phyloP scores from a whole-genome alignment of 2,113 vertebrate species.

The Hyperoodon ampullatus region DNA sequence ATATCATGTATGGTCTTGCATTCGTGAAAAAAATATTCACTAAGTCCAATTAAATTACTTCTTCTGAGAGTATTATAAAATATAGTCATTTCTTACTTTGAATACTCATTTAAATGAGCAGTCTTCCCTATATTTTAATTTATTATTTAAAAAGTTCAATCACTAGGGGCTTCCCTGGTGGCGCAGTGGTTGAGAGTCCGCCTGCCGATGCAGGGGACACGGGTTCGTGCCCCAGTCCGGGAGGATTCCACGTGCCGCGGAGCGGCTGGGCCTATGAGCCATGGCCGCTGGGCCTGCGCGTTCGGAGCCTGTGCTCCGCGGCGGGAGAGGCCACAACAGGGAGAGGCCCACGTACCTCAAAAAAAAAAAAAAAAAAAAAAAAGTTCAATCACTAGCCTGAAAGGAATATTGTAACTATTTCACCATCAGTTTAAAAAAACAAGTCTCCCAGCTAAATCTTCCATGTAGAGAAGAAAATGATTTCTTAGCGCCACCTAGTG shows the following conservation, averaged over 20 bases:
- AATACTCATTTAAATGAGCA: background rate
- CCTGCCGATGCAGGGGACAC: too few species aligned
- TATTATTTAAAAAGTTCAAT: slow-evolving; percentile 27
- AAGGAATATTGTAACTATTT: slow-evolving; percentile 40
- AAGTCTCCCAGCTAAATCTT: background rate
- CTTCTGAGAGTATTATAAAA: background rate
- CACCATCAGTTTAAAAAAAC: background rate
- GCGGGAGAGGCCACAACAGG: too few species aligned
- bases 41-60: background rate
- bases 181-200: too few species aligned
- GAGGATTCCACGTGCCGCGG: too few species aligned
- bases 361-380: too few species aligned
- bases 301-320: too few species aligned
- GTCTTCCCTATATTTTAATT: background rate
- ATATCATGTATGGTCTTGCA: background rate
- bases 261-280: too few species aligned
- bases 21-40: background rate
- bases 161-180: too few species aligned
- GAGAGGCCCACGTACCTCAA: too few species aligned
- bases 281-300: too few species aligned
- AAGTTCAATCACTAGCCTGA: slow-evolving; percentile 29
- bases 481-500: slow-evolving; percentile 74
- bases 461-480: background rate
- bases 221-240: too few species aligned
- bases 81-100: background rate